phyloP scores from a whole-genome alignment of 1,140 invertebrate genomes.

The Halesus radiatus region DNA sequence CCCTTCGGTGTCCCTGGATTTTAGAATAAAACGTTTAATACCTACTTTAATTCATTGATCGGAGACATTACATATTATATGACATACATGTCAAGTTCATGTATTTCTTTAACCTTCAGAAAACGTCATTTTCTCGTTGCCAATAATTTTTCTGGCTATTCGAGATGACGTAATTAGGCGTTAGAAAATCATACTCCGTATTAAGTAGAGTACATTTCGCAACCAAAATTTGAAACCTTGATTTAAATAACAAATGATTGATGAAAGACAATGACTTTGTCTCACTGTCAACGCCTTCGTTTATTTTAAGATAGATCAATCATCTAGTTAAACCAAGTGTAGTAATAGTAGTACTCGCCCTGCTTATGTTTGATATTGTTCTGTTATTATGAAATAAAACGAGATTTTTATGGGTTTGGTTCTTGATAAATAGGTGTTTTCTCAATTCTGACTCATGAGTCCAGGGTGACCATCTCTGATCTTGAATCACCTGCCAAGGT shows the following conservation, averaged over 20 bases:
- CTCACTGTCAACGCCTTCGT: neutral
- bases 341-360: too few relatives aligned
- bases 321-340: neutral
- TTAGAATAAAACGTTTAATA: neutral
- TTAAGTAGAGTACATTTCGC: neutral
- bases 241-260: too few relatives aligned
- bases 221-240: neutral
- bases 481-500: too few relatives aligned
- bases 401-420: too few relatives aligned
- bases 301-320: neutral
- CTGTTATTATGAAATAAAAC: too few relatives aligned
- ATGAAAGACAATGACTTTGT: too few relatives aligned
- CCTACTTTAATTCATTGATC: neutral
- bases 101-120: slow-evolving; percentile 27
- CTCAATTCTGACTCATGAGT: too few relatives aligned
- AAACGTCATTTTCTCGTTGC: slow-evolving; percentile 25
- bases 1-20: neutral
- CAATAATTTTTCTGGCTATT: slow-evolving; percentile 14
- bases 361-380: too few relatives aligned
- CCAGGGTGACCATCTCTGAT: too few relatives aligned
- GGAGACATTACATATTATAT: neutral
- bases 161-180: slow-evolving; percentile 29
- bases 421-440: too few relatives aligned
- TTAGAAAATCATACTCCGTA: neutral
- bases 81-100: neutral